Conservation (phyloP, 2,113 vertebrate species). For the Oceanites oceanicus region DNA sequence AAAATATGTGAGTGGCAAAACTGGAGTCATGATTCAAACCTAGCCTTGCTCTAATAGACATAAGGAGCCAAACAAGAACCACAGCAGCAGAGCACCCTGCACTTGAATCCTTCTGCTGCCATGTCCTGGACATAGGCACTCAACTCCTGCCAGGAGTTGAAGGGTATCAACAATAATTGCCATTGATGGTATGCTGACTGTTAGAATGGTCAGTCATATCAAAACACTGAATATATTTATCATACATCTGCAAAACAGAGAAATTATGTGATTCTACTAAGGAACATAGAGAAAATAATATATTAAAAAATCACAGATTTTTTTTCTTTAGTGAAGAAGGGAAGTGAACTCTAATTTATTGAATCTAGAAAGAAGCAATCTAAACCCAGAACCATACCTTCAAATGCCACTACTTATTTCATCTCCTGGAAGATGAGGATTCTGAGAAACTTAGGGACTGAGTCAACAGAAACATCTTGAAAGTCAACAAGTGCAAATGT, state of each 20-base stretch:
- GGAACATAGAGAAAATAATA: background rate
- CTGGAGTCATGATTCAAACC: background rate
- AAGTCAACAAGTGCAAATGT: background rate
- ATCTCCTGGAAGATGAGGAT: background rate
- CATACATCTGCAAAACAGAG: background rate
- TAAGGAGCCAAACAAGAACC: background rate
- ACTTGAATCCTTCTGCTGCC: background rate
- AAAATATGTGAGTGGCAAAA: background rate
- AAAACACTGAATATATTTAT: background rate
- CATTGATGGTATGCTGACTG: background rate
- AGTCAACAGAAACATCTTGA: background rate
- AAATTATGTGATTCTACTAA: background rate
- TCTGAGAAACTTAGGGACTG: background rate
- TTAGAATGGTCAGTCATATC: background rate
- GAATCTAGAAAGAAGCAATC: background rate
- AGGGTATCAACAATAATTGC: background rate
- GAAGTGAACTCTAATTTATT: background rate
- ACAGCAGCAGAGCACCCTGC: background rate
- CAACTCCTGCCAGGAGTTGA: background rate
- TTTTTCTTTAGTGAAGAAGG: background rate
- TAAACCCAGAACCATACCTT: background rate
- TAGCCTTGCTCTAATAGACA: background rate
- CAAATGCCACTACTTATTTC: accelerated
- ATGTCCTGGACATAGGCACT: background rate
- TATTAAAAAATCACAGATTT: background rate